Evolutionary conservation across 1,140 invertebrate genomes (phyloP).

Genomic region (Papilio polyxenes): DNA sequence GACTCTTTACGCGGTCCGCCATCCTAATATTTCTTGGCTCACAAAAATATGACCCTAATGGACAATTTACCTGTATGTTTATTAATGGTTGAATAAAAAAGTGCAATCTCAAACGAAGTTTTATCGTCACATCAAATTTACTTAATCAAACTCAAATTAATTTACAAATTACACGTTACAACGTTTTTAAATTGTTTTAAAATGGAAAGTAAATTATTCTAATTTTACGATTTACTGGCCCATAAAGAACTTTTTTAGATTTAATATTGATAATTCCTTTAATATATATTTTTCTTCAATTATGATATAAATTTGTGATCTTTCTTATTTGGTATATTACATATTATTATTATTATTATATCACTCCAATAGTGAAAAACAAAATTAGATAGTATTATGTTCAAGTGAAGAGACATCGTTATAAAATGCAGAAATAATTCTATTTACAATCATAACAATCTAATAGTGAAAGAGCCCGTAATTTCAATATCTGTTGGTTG

Average conservation of each 20-base stretch:
- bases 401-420: no score
- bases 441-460: no score
- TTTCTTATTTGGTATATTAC: neutral
- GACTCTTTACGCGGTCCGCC: constrained; percentile 48
- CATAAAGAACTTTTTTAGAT: neutral
- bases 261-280: neutral
- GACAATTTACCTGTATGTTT: neutral
- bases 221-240: neutral
- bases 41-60: constrained; percentile 18
- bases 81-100: constrained; percentile 17
- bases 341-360: no score
- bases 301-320: no score
- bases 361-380: no score
- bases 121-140: constrained; percentile 12
- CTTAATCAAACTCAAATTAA: no score
- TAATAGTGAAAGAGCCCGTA: no score
- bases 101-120: neutral
- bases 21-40: constrained; percentile 42
- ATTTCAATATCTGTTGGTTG: no score
- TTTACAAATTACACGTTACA: neutral
- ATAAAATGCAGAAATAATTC: no score
- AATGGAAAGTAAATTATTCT: neutral
- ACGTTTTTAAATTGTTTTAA: neutral
- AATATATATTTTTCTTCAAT: no score
- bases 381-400: no score